Evolutionary conservation across 2,797 vertebrate species (phyloP).

Genomic region (Galagoides demidoff): DNA sequence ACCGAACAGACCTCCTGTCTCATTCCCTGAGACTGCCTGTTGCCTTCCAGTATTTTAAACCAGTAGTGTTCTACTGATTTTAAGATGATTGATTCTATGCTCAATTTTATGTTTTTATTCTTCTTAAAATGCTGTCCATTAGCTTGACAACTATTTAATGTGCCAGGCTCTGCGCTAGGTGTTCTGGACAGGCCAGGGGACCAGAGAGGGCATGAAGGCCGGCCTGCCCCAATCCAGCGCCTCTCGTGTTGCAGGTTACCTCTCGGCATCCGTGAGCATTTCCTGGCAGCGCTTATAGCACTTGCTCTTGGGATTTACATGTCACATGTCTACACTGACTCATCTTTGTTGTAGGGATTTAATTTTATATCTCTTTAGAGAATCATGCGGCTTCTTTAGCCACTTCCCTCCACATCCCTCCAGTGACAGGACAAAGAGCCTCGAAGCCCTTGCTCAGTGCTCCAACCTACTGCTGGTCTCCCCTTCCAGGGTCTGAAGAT

Average conservation of each 20-base stretch:
- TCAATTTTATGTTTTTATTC: background rate
- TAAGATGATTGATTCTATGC: background rate
- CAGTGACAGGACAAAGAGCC: background rate
- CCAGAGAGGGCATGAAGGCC: too few relatives aligned
- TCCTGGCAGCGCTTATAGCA: background rate
- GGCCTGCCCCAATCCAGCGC: background rate
- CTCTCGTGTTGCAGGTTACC: accelerated
- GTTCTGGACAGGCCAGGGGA: background rate
- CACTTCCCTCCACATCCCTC: background rate
- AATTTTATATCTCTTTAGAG: background rate
- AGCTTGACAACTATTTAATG: background rate
- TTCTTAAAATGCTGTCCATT: background rate
- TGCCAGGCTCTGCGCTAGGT: background rate
- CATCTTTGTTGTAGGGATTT: background rate
- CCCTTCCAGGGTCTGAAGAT: background rate
- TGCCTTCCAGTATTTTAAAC: background rate
- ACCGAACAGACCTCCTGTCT: background rate
- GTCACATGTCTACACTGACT: background rate
- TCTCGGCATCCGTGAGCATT: accelerated
- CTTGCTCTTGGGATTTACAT: background rate
- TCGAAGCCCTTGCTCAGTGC: background rate
- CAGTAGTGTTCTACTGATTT: background rate
- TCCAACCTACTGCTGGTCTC: background rate
- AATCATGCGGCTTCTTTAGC: background rate
- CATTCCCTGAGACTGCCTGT: background rate